Percentiles rank a stretch among this genome's conserved stretches.
Conservation (phyloP, 2,113 vertebrate species). For the Tragelaphus buxtoni region DNA sequence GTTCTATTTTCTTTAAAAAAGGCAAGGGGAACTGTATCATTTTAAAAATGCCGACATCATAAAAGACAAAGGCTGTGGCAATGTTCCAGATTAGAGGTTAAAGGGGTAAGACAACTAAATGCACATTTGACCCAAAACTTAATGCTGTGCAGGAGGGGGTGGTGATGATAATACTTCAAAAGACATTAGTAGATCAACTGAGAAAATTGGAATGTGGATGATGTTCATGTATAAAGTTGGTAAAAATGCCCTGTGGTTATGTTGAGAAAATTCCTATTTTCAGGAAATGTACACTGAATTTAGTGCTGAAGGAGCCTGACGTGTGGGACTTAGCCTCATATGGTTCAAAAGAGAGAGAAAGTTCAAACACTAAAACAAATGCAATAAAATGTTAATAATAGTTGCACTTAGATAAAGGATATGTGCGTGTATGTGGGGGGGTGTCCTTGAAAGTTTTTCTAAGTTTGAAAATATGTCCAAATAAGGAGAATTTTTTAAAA, state of each 20-base stretch:
- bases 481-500: not conserved
- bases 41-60: not conserved
- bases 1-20: not conserved
- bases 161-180: not conserved
- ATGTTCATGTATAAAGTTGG: not conserved
- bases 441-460: not conserved
- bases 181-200: not conserved
- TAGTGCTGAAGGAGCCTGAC: not conserved
- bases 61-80: not conserved
- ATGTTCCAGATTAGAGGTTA: not conserved
- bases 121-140: too few relatives aligned
- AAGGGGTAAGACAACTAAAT: not conserved
- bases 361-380: not conserved
- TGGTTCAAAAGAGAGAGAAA: not conserved
- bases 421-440: not conserved
- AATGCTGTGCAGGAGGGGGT: not conserved
- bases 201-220: not conserved
- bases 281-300: not conserved
- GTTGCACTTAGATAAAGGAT: not conserved
- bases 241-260: not conserved
- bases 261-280: not conserved
- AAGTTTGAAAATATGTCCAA: not conserved
- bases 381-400: not conserved
- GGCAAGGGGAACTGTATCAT: not conserved
- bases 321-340: not conserved